Evolutionary conservation across 2,888 invertebrate genomes (phyloP).

Genomic region (Eristalis intricaria): DNA sequence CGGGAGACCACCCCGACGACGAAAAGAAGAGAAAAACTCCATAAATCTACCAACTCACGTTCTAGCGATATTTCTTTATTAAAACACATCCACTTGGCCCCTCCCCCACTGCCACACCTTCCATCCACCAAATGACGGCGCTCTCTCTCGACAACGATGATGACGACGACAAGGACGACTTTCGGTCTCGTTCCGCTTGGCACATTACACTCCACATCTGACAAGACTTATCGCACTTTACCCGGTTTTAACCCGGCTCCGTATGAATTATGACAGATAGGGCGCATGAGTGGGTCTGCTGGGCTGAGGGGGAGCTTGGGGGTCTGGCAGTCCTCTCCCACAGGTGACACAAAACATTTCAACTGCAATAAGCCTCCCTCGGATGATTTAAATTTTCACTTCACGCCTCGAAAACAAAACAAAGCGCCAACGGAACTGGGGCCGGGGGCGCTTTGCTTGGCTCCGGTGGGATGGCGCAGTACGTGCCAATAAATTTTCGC

Average conservation of each 20-base stretch:
- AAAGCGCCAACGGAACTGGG: constrained; percentile 7
- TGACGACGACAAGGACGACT: constrained; percentile 44
- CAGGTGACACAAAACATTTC: constrained; percentile 70
- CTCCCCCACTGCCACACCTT: background rate
- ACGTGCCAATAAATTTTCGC: constrained; percentile 80
- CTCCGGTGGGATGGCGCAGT: constrained; percentile 37
- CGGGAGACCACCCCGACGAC: background rate
- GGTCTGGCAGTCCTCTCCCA: constrained; percentile 39
- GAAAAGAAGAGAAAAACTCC: constrained; percentile 35
- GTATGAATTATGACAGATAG: constrained; percentile 63
- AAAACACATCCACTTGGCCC: constrained; percentile 72
- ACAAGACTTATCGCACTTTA: constrained; percentile 75
- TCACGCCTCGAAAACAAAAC: constrained; percentile 62
- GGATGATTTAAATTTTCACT: constrained; percentile 69
- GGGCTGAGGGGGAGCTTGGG: background rate
- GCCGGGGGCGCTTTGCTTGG: constrained; percentile 64
- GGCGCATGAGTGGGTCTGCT: background rate
- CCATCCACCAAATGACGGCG: background rate
- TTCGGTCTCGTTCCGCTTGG: constrained; percentile 74
- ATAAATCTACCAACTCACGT: constrained; percentile 75
- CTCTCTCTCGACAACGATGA: background rate
- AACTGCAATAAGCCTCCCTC: constrained; percentile 29
- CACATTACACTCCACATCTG: constrained; percentile 76
- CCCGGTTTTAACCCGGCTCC: constrained; percentile 66
- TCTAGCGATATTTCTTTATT: constrained; percentile 77